Percentiles rank a stretch among this genome's conserved stretches.
phyloP scores from a whole-genome alignment of 2,888 invertebrate species.

The Folsomia candida region DNA sequence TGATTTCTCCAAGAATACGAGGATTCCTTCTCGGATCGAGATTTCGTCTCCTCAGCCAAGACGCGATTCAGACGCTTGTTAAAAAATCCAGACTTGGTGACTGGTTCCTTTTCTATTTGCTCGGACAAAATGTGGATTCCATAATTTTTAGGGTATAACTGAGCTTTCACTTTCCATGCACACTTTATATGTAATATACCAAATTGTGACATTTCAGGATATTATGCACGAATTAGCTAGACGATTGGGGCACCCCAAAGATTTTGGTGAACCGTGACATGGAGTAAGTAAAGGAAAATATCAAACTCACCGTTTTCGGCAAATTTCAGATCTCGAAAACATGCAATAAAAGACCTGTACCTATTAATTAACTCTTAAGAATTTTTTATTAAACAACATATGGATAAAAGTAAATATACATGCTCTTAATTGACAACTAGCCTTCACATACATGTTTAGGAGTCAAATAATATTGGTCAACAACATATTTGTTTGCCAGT shows the following conservation, averaged over 20 bases:
- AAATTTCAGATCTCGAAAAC: conserved; percentile 13
- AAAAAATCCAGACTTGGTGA: conserved; percentile 90
- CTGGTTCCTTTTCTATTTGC: conserved; percentile 92
- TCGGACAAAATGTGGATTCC: conserved; percentile 91
- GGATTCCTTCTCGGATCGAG: conserved; percentile 87
- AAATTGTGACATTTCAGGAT: conserved; percentile 58
- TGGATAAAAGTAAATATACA: no score
- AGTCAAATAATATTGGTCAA: no score
- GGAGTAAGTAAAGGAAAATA: background rate
- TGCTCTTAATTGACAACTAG: no score
- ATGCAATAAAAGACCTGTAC: conserved; percentile 18
- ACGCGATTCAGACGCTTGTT: conserved; percentile 87
- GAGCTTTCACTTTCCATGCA: no score
- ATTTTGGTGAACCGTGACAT: conserved; percentile 44
- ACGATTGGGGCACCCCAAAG: conserved; percentile 69
- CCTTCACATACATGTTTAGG: no score
- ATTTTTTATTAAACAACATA: no score
- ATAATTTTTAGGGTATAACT: conserved; percentile 74
- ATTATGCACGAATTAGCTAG: conserved; percentile 89
- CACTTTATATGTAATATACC: no score
- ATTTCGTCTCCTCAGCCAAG: conserved; percentile 79
- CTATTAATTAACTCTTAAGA: background rate
- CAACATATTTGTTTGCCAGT: no score
- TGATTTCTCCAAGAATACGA: conserved; percentile 82
- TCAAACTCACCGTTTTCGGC: background rate